phyloP scores from a whole-genome alignment of 2,888 invertebrate species.

The Stenchaetothrips biformis region DNA sequence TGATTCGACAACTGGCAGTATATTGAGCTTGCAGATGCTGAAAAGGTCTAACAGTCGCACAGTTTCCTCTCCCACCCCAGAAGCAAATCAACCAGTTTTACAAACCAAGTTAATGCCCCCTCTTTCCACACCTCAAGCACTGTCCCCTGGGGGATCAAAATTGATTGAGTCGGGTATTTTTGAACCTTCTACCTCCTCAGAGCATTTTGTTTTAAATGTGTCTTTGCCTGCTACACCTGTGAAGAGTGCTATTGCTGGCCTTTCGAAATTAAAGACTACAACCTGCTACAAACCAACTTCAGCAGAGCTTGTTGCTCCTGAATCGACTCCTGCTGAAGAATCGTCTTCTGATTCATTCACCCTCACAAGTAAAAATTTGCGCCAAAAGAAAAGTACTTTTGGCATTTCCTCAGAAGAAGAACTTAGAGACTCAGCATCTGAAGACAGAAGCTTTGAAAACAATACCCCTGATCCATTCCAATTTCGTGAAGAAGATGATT shows the following conservation, averaged over 20 bases:
- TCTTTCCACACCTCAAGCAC: conserved; percentile 30
- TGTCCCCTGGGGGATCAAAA: conserved; percentile 35
- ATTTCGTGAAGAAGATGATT: not conserved
- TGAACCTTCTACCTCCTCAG: conserved; percentile 54
- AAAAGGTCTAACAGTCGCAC: not conserved
- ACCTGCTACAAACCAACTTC: not conserved
- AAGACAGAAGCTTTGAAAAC: not conserved
- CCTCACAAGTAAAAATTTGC: not conserved
- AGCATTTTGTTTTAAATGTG: conserved; percentile 4
- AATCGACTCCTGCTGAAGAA: not conserved
- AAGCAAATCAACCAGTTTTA: not conserved
- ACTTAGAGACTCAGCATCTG: not conserved
- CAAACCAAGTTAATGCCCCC: conserved; percentile 34
- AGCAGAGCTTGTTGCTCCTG: not conserved
- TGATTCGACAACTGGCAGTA: not conserved
- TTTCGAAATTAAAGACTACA: conserved; percentile 36
- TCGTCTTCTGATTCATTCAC: not conserved
- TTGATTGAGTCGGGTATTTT: conserved; percentile 55
- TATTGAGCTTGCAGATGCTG: too few species aligned
- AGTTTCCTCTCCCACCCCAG: not conserved
- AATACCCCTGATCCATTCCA: too few species aligned
- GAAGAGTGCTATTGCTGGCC: conserved; percentile 34
- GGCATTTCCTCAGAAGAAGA: not conserved
- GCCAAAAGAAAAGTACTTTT: not conserved
- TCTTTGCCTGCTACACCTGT: conserved; percentile 33